phyloP scores from a whole-genome alignment of 2,888 invertebrate species.

The Terebella lapidaria region DNA sequence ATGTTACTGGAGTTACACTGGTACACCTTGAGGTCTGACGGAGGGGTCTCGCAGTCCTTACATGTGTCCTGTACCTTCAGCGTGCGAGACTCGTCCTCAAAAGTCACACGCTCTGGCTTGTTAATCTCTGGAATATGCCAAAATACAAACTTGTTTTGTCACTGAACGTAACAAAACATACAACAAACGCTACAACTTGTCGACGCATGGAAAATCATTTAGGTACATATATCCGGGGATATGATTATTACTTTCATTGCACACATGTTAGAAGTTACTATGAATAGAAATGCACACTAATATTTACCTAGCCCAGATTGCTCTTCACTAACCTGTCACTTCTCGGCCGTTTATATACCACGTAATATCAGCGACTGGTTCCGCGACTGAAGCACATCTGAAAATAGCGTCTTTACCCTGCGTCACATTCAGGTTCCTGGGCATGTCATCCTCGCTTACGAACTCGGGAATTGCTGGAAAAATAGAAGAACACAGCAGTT shows the following conservation, averaged over 20 bases:
- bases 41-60: neutral
- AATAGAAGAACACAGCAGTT: too few species aligned
- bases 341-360: conserved; percentile 4
- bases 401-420: neutral
- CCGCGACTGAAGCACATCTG: neutral
- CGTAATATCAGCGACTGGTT: conserved; percentile 1
- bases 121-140: too few species aligned
- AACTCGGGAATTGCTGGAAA: neutral
- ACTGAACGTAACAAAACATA: too few species aligned
- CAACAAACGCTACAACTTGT: too few species aligned
- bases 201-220: too few species aligned
- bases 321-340: neutral
- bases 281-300: too few species aligned
- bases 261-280: too few species aligned
- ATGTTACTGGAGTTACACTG: neutral
- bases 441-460: neutral
- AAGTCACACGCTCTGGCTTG: neutral
- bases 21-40: neutral
- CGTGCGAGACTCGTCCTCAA: neutral
- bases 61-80: neutral
- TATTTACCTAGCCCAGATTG: too few species aligned
- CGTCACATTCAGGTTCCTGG: neutral
- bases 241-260: too few species aligned
- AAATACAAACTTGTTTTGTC: too few species aligned
- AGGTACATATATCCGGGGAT: too few species aligned